phyloP scores from a whole-genome alignment of 1,140 invertebrate species.

The Dendroctonus valens region DNA sequence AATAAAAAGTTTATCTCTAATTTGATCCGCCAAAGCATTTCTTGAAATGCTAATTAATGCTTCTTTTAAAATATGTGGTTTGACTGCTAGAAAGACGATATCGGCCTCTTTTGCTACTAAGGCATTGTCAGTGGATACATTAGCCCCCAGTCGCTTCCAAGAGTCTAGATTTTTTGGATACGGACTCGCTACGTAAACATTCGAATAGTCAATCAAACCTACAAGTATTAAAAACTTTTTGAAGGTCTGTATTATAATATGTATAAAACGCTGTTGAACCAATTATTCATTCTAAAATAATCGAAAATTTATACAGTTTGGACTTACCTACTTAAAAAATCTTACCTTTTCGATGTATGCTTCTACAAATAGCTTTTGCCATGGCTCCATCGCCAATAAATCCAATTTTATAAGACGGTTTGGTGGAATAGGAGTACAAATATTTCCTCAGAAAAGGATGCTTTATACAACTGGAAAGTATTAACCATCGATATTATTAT shows the following conservation, averaged over 20 bases:
- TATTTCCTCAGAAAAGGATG: background rate
- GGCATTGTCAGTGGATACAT: slow-evolving; percentile 63
- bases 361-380: slow-evolving; percentile 84
- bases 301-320: no score
- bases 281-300: no score
- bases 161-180: slow-evolving; percentile 61
- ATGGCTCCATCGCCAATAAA: slow-evolving; percentile 94
- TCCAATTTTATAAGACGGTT: slow-evolving; percentile 59
- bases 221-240: slow-evolving; percentile 15
- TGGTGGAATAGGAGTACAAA: background rate
- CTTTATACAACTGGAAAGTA: no score
- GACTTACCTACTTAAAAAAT: no score
- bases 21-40: slow-evolving; percentile 38
- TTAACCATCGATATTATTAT: no score
- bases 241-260: background rate
- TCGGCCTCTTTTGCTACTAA: slow-evolving; percentile 66
- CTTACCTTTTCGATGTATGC: slow-evolving; percentile 62
- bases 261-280: no score
- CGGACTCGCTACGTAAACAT: slow-evolving; percentile 69
- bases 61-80: slow-evolving; percentile 72
- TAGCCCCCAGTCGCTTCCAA: slow-evolving; percentile 64
- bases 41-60: slow-evolving; percentile 56
- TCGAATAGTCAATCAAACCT: slow-evolving; percentile 59
- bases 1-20: slow-evolving; percentile 62
- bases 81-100: slow-evolving; percentile 80